These are phyloP conservation scores for Sinodicranocentrus sp. DNA, from an alignment of 2,888 invertebrate species.

Conservation along the genomic window DNA sequence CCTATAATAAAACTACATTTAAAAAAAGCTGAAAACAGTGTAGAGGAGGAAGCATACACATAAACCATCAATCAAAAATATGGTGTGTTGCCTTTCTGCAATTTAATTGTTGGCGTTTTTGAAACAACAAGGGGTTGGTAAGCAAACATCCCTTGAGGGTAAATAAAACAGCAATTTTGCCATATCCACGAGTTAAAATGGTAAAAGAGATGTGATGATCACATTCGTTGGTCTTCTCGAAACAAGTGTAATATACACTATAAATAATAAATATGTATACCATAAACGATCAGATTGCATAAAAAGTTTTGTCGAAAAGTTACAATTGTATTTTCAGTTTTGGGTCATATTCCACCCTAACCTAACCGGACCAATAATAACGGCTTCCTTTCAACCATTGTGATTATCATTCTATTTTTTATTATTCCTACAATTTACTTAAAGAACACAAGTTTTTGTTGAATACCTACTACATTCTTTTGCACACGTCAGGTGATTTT, in stretches of 20 bases:
- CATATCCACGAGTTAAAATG: no score
- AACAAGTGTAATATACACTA: not conserved
- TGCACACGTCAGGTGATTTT: constrained; percentile 6
- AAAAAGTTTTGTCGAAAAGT: not conserved
- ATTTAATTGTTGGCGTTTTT: constrained; percentile 21
- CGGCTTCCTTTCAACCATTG: not conserved
- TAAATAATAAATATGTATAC: not conserved
- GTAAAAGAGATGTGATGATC: not conserved
- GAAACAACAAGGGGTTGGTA: not conserved
- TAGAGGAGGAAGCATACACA: constrained; percentile 34
- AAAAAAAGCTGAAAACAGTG: no score
- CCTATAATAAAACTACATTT: constrained; percentile 18
- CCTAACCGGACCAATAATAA: not conserved
- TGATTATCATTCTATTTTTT: constrained; percentile 6
- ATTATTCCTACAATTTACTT: constrained; percentile 12
- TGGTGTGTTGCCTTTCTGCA: no score
- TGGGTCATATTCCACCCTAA: not conserved
- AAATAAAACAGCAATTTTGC: not conserved
- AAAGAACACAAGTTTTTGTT: no score
- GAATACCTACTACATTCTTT: not conserved
- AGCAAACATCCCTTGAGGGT: constrained; percentile 48
- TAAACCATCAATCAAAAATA: constrained; percentile 46
- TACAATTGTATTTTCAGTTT: not conserved
- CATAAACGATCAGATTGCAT: not conserved
- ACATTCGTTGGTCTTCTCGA: not conserved